phyloP scores from a whole-genome alignment of 2,888 invertebrate species.

The Brassicogethes aeneus region DNA sequence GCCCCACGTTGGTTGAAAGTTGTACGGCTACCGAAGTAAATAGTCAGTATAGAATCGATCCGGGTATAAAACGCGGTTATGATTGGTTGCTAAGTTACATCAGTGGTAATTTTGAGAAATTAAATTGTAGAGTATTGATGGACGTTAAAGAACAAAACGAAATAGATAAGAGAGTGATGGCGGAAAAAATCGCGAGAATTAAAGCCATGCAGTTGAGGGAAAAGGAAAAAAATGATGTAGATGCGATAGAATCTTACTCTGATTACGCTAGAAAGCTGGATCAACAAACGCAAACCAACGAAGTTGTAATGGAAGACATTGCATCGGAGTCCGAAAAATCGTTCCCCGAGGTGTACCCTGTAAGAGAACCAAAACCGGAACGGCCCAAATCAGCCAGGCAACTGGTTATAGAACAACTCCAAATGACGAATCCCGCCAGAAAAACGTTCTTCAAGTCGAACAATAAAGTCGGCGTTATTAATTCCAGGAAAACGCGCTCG shows the following conservation, averaged over 20 bases:
- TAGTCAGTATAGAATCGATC: constrained; percentile 54
- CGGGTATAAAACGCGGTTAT: constrained; percentile 59
- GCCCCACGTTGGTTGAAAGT: constrained; percentile 74
- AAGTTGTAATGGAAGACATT: constrained; percentile 2
- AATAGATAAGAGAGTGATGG: constrained; percentile 42
- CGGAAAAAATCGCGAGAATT: constrained; percentile 31
- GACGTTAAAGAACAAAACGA: constrained; percentile 52
- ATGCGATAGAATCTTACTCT: constrained; percentile 34
- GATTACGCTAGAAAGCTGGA: constrained; percentile 33
- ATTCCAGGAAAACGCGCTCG: constrained; percentile 5
- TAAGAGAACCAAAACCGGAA: constrained; percentile 18
- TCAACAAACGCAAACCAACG: constrained; percentile 13
- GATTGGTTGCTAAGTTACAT: constrained; percentile 64
- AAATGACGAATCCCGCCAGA: constrained; percentile 23
- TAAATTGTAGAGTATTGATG: constrained; percentile 53
- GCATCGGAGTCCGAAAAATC: constrained; percentile 22
- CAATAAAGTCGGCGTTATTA: constrained; percentile 35
- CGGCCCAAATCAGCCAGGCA: constrained; percentile 37
- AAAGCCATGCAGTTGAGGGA: constrained; percentile 21
- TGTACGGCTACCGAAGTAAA: constrained; percentile 50
- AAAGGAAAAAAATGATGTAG: constrained; percentile 24
- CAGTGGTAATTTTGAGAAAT: constrained; percentile 51
- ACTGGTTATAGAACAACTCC: constrained; percentile 34
- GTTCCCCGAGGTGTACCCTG: constrained; percentile 28
- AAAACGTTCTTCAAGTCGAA: constrained; percentile 16